These are phyloP conservation scores for Pogonomyrmex californicus DNA, from an alignment of 1,140 invertebrate genomes.

Conservation along the genomic window DNA sequence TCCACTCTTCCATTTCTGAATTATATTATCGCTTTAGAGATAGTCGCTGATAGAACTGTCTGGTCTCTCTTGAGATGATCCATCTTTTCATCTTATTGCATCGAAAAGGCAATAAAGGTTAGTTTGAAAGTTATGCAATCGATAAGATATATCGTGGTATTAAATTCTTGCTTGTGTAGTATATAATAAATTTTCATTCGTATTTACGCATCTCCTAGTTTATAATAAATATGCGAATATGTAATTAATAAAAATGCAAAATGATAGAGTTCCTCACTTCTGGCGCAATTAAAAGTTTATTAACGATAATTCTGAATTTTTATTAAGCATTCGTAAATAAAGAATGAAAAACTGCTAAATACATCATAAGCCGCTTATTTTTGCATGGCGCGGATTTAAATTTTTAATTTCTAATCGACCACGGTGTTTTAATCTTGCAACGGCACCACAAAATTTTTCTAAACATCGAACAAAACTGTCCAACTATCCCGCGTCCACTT, in stretches of 20 bases:
- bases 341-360: background rate
- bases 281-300: constrained; percentile 25
- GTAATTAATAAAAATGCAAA: background rate
- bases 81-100: constrained; percentile 40
- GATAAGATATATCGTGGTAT: constrained; percentile 13
- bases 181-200: constrained; percentile 4
- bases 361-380: constrained; percentile 2
- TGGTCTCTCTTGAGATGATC: constrained; percentile 34
- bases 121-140: constrained; percentile 29
- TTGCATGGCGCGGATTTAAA: background rate
- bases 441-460: background rate
- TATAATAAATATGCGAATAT: constrained; percentile 19
- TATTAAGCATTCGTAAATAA: background rate
- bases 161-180: constrained; percentile 30
- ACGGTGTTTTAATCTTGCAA: background rate
- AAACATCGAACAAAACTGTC: background rate
- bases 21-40: background rate
- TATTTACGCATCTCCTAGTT: background rate
- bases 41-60: background rate
- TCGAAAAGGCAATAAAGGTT: constrained; percentile 44
- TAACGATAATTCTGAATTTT: background rate
- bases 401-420: constrained; percentile 9
- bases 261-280: background rate
- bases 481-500: background rate
- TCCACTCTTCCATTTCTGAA: background rate